Percentiles rank a stretch among this genome's conserved stretches.
Evolutionary conservation across 2,888 invertebrate species (phyloP).

Genomic region (Scaptomyza parva): DNA sequence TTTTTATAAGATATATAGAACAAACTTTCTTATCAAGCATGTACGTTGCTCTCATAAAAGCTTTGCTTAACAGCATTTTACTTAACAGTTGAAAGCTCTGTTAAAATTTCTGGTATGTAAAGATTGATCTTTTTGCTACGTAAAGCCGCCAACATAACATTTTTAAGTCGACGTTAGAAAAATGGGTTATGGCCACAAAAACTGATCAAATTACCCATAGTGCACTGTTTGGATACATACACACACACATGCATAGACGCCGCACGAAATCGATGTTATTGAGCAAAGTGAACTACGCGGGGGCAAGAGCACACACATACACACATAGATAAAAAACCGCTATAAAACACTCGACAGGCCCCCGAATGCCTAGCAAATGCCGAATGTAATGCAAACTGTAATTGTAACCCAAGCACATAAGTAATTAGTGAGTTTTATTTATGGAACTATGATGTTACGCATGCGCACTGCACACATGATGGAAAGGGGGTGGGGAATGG

Average conservation of each 20-base stretch:
- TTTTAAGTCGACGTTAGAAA: too few relatives aligned
- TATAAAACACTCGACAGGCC: slow-evolving; percentile 63
- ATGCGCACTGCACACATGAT: slow-evolving; percentile 49
- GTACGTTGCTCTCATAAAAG: too few relatives aligned
- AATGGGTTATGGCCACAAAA: too few relatives aligned
- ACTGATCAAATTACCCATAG: too few relatives aligned
- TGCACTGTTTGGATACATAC: slow-evolving; percentile 24
- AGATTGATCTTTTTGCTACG: too few relatives aligned
- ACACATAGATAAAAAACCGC: slow-evolving; percentile 27
- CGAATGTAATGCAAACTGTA: slow-evolving; percentile 27
- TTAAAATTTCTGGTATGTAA: too few relatives aligned
- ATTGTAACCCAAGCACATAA: slow-evolving; percentile 73
- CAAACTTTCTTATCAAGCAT: too few relatives aligned
- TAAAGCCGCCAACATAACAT: too few relatives aligned
- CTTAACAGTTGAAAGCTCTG: too few relatives aligned
- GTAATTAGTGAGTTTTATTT: slow-evolving; percentile 76
- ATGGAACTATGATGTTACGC: slow-evolving; percentile 62
- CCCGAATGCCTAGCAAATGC: slow-evolving; percentile 18
- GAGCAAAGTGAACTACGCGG: slow-evolving; percentile 56
- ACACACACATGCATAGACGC: slow-evolving; percentile 6
- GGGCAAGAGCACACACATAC: slow-evolving; percentile 51
- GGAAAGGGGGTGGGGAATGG: background rate
- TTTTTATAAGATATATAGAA: too few relatives aligned
- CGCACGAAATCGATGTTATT: slow-evolving; percentile 35
- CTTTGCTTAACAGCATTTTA: too few relatives aligned